Evolutionary conservation across 2,888 invertebrate species (phyloP).

Genomic region (Archaeoteleia sp.): DNA sequence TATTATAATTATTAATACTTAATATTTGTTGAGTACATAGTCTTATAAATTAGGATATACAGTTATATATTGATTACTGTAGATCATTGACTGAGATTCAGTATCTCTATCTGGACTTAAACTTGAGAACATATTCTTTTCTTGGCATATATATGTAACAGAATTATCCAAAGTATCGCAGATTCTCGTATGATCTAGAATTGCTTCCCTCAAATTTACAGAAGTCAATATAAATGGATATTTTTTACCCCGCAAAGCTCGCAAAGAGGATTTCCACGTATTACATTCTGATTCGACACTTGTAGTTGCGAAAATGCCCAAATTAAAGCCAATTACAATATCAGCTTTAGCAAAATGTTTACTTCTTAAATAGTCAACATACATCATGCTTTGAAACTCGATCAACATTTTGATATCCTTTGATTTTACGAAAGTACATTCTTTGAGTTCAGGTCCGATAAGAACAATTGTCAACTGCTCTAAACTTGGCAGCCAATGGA

Average conservation of each 20-base stretch:
- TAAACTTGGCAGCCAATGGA: conserved; percentile 66
- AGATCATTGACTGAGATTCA: conserved; percentile 63
- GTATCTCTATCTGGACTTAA: conserved; percentile 66
- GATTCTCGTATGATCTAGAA: conserved; percentile 60
- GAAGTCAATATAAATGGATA: conserved; percentile 66
- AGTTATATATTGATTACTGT: conserved; percentile 65
- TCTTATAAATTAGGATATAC: conserved; percentile 57
- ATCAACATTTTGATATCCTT: conserved; percentile 55
- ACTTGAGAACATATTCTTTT: conserved; percentile 63
- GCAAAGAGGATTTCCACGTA: conserved; percentile 62
- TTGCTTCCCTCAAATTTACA: conserved; percentile 59
- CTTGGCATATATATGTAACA: conserved; percentile 44
- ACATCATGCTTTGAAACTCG: conserved; percentile 50
- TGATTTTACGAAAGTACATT: conserved; percentile 31
- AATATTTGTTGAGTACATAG: no score
- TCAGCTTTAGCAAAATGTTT: no score
- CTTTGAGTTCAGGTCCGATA: conserved; percentile 68
- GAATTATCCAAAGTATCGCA: conserved; percentile 53
- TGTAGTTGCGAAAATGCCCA: conserved; percentile 61
- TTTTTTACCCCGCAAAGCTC: conserved; percentile 54
- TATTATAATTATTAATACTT: background rate
- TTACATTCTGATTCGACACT: conserved; percentile 57
- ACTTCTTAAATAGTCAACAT: conserved; percentile 57
- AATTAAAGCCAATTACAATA: conserved; percentile 64
- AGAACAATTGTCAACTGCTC: conserved; percentile 59